Evolutionary conservation across 2,888 invertebrate species (phyloP).

Genomic region (Adineta ricciae): DNA sequence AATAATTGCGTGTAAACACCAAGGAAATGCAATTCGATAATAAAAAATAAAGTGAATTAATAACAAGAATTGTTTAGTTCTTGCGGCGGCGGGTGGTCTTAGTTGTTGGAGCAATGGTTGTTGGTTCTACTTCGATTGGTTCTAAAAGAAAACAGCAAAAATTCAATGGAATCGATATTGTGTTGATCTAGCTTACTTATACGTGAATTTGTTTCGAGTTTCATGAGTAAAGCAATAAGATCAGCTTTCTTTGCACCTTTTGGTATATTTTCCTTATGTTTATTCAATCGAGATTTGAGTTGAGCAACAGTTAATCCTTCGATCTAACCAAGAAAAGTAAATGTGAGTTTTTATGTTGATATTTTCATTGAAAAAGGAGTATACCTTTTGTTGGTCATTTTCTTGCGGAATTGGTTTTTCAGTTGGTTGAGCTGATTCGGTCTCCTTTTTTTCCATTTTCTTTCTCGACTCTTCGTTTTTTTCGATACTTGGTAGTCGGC

Average conservation of each 20-base stretch:
- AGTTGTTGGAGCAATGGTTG: not conserved
- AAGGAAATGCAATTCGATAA: not conserved
- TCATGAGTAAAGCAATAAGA: not conserved
- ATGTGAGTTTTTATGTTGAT: not conserved
- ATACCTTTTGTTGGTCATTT: not conserved
- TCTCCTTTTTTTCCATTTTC: not conserved
- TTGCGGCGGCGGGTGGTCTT: not conserved
- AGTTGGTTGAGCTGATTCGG: not conserved
- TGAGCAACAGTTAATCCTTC: not conserved
- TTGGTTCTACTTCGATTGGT: not conserved
- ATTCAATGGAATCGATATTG: not conserved
- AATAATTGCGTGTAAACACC: not conserved
- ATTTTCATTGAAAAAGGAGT: not conserved
- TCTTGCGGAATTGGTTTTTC: not conserved
- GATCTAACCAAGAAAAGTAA: not conserved
- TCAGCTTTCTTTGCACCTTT: not conserved
- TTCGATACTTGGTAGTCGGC: not conserved
- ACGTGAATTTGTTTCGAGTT: not conserved
- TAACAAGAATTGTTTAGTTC: not conserved
- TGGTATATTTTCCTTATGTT: not conserved
- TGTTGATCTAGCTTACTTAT: not conserved
- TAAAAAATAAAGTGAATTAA: not conserved
- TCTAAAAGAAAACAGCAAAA: not conserved
- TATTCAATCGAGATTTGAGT: not conserved
- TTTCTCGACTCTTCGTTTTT: not conserved